A percentile compares a stretch with the other conserved stretches of the same genome.
These are phyloP conservation scores for Stenolophus ochropezus DNA, from an alignment of 2,888 invertebrate species.

Conservation along the genomic window DNA sequence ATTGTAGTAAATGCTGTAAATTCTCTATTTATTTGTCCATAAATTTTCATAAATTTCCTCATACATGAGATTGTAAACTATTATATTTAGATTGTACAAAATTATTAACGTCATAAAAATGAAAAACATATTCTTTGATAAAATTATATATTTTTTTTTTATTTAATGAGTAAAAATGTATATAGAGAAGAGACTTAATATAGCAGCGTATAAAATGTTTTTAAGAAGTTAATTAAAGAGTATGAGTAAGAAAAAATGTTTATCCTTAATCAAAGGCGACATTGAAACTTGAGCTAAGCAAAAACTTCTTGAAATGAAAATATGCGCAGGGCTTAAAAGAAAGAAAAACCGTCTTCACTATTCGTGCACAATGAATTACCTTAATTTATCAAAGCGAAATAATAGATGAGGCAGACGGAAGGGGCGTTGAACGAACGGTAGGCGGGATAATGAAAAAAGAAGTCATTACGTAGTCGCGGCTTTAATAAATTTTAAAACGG, in stretches of 20 bases:
- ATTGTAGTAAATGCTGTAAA: too few species aligned
- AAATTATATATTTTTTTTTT: too few species aligned
- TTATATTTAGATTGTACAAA: too few species aligned
- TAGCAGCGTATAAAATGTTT: too few species aligned
- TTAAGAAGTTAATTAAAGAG: too few species aligned
- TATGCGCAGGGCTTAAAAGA: background rate
- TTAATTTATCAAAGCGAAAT: slow-evolving; percentile 36
- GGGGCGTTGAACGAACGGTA: background rate
- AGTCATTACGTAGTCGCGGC: background rate
- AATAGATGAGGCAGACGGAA: slow-evolving; percentile 8
- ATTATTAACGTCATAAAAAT: too few species aligned
- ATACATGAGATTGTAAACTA: too few species aligned
- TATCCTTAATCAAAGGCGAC: background rate
- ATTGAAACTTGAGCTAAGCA: background rate
- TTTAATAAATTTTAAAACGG: slow-evolving; percentile 45
- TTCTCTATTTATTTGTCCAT: too few species aligned
- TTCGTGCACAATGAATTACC: slow-evolving; percentile 25
- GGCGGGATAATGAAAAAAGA: slow-evolving; percentile 26
- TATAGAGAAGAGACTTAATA: too few species aligned
- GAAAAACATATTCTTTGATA: too few species aligned
- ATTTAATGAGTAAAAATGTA: too few species aligned
- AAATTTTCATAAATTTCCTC: too few species aligned
- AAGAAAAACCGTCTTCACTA: slow-evolving; percentile 14
- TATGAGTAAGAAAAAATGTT: background rate
- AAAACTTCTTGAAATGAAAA: slow-evolving; percentile 2